Evolutionary conservation across 2,888 invertebrate species (phyloP).

Genomic region (Mycalesis mineus): DNA sequence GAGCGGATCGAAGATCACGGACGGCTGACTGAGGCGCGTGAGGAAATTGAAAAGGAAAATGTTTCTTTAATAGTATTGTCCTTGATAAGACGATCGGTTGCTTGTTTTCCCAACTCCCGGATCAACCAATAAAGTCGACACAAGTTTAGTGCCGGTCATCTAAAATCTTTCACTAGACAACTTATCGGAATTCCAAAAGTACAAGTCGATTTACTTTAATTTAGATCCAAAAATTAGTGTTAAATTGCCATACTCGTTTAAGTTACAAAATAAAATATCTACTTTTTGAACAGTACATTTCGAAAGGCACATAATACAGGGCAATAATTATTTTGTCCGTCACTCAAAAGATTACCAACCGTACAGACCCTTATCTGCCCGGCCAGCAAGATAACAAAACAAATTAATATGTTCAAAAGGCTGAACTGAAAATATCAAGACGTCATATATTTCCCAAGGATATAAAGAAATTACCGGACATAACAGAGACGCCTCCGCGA

Average conservation of each 20-base stretch:
- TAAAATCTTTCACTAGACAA: not conserved
- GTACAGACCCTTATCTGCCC: not conserved
- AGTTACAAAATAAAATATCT: not conserved
- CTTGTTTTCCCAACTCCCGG: slow-evolving; percentile 33
- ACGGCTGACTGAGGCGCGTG: slow-evolving; percentile 71
- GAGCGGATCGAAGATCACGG: slow-evolving; percentile 70
- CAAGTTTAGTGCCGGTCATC: not conserved
- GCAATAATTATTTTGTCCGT: not conserved
- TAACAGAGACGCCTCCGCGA: slow-evolving; percentile 34
- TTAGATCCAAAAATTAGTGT: not conserved
- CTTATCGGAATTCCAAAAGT: not conserved
- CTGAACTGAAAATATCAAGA: slow-evolving; percentile 27
- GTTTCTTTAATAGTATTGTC: slow-evolving; percentile 62
- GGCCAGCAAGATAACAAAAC: slow-evolving; percentile 11
- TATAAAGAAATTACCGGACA: slow-evolving; percentile 37
- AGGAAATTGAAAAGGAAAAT: slow-evolving; percentile 71
- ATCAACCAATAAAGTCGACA: not conserved
- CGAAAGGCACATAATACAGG: not conserved
- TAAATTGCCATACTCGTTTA: not conserved
- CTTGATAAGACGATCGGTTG: slow-evolving; percentile 45
- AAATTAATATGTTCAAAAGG: slow-evolving; percentile 18
- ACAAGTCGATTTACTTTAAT: too few relatives aligned
- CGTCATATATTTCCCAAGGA: slow-evolving; percentile 30
- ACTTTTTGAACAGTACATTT: too few relatives aligned
- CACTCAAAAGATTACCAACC: slow-evolving; percentile 6